Percentiles rank a stretch among this genome's conserved stretches.
Evolutionary conservation across 1,140 invertebrate genomes (phyloP).

Genomic region (Drosophila repletoides): DNA sequence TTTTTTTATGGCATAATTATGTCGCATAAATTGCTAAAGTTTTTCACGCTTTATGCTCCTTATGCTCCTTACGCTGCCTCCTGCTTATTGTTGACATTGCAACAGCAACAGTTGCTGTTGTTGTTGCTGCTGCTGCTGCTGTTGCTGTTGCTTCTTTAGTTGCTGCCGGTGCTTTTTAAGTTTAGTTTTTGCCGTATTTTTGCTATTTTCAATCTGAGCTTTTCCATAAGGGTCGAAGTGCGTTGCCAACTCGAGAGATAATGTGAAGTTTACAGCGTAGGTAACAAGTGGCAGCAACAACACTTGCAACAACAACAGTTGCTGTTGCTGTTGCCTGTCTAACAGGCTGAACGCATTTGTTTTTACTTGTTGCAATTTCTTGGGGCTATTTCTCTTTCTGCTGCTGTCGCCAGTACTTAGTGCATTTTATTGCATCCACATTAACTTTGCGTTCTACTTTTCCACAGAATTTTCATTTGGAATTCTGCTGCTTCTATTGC

Average conservation of each 20-base stretch:
- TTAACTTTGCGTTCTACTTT: slow-evolving; percentile 52
- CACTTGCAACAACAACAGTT: slow-evolving; percentile 24
- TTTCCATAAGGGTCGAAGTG: slow-evolving; percentile 32
- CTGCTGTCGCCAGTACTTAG: slow-evolving; percentile 50
- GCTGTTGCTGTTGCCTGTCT: no score
- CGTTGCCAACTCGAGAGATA: slow-evolving; percentile 55
- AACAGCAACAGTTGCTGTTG: background rate
- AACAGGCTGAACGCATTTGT: background rate
- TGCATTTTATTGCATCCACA: slow-evolving; percentile 62
- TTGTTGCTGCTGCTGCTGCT: background rate
- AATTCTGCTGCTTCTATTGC: background rate
- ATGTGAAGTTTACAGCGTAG: slow-evolving; percentile 64
- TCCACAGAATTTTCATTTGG: background rate
- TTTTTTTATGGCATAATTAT: slow-evolving; percentile 76
- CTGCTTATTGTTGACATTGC: slow-evolving; percentile 58
- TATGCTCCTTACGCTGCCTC: slow-evolving; percentile 16
- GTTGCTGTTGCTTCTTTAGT: slow-evolving; percentile 18
- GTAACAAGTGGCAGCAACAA: slow-evolving; percentile 54
- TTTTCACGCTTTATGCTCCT: slow-evolving; percentile 61
- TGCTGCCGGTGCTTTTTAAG: slow-evolving; percentile 39
- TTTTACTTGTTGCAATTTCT: slow-evolving; percentile 31
- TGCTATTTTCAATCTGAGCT: slow-evolving; percentile 74
- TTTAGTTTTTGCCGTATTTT: slow-evolving; percentile 46
- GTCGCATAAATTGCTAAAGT: slow-evolving; percentile 81
- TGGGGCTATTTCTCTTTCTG: slow-evolving; percentile 11